phyloP scores from a whole-genome alignment of 2,888 invertebrate genomes.

The Limnephilus rhombicus region DNA sequence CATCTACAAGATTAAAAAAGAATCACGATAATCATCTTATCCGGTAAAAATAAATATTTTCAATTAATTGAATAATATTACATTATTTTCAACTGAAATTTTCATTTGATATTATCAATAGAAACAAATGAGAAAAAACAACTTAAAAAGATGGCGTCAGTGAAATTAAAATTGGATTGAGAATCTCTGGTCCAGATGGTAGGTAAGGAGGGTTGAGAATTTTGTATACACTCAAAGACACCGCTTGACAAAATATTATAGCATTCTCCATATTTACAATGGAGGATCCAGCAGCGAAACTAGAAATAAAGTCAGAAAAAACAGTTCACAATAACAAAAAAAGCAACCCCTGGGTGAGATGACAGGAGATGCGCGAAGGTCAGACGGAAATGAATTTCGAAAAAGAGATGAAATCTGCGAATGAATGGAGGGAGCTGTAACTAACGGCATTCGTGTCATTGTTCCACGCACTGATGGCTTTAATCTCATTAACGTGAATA shows the following conservation, averaged over 20 bases:
- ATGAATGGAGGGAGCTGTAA: conserved; percentile 52
- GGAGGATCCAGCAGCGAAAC: neutral
- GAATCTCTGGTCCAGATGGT: neutral
- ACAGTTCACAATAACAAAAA: conserved; percentile 49
- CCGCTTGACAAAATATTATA: neutral
- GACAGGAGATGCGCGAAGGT: neutral
- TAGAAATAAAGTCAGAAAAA: conserved; percentile 46
- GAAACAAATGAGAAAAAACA: too few relatives aligned
- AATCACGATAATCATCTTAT: too few relatives aligned
- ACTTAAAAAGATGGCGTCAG: too few relatives aligned
- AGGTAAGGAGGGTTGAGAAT: neutral
- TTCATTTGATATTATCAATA: too few relatives aligned
- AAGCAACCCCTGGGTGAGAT: conserved; percentile 8
- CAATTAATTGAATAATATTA: too few relatives aligned
- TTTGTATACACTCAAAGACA: neutral
- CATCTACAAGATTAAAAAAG: too few relatives aligned
- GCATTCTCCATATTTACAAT: neutral
- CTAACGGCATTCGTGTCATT: conserved; percentile 53
- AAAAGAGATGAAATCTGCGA: conserved; percentile 44
- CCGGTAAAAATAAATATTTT: too few relatives aligned
- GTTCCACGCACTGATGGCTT: conserved; percentile 55
- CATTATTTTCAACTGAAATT: too few relatives aligned
- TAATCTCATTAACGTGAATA: conserved; percentile 59
- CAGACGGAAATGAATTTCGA: neutral
- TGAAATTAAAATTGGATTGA: neutral